These are phyloP conservation scores for Patella pellucida DNA, from an alignment of 2,888 invertebrate genomes.

Conservation along the genomic window DNA sequence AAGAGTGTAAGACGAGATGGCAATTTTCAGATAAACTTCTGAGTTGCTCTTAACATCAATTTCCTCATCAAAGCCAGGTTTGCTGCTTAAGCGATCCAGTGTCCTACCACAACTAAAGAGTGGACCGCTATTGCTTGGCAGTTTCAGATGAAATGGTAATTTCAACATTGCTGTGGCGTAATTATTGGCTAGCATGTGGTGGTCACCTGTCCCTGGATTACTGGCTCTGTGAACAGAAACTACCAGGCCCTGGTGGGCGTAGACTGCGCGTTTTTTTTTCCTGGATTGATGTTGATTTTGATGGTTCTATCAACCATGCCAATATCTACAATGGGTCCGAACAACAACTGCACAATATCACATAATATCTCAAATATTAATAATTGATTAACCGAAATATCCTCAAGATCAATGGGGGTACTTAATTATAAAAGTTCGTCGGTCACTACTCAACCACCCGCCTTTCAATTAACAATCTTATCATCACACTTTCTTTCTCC, in stretches of 20 bases:
- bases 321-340: conserved; percentile 28
- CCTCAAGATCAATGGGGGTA: too few species aligned
- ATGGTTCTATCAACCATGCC: conserved; percentile 27
- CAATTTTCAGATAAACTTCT: too few species aligned
- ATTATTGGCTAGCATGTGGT: conserved; percentile 31
- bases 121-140: conserved; percentile 28
- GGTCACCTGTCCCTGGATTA: conserved; percentile 20
- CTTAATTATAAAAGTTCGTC: too few species aligned
- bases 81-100: conserved; percentile 26
- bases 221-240: conserved; percentile 31
- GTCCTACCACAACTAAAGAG: conserved; percentile 31
- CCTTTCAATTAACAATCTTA: too few species aligned
- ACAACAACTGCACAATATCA: too few species aligned
- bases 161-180: conserved; percentile 17
- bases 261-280: conserved; percentile 42
- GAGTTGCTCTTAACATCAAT: too few species aligned
- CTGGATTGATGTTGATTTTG: conserved; percentile 36
- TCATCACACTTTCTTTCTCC: too few species aligned
- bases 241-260: conserved; percentile 38
- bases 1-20: conserved; percentile 14
- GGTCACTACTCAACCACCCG: too few species aligned
- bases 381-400: too few species aligned
- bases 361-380: too few species aligned
- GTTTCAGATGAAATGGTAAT: conserved; percentile 10
- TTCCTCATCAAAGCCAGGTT: conserved; percentile 37